phyloP scores from a whole-genome alignment of 2,888 invertebrate species.

The Andrena bicolor region DNA sequence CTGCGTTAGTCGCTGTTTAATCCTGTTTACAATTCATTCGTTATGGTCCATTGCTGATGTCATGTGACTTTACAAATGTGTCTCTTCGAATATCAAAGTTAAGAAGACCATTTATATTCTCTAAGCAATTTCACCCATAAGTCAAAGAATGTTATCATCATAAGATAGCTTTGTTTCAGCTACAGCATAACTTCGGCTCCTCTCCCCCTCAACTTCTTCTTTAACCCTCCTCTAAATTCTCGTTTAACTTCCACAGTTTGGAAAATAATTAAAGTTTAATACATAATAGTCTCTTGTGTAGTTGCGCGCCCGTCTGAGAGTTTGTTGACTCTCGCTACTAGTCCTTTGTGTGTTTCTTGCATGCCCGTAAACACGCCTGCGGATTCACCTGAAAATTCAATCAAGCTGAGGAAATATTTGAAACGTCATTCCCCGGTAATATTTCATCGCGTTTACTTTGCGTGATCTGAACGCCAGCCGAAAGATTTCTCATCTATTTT shows the following conservation, averaged over 20 bases:
- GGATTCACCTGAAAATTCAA: constrained; percentile 20
- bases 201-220: too few relatives aligned
- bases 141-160: too few relatives aligned
- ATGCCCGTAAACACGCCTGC: neutral
- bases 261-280: neutral
- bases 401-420: constrained; percentile 12
- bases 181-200: too few relatives aligned
- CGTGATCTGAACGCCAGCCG: neutral
- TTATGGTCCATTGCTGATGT: too few relatives aligned
- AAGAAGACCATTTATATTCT: too few relatives aligned
- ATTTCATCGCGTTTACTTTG: neutral
- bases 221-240: neutral
- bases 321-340: neutral
- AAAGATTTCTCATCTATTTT: neutral
- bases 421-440: neutral
- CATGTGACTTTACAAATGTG: too few relatives aligned
- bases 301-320: constrained; percentile 15
- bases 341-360: constrained; percentile 15
- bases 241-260: neutral
- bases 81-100: too few relatives aligned
- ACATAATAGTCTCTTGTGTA: neutral
- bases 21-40: too few relatives aligned
- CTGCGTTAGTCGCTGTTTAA: too few relatives aligned
- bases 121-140: too few relatives aligned
- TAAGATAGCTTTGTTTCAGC: too few relatives aligned